Evolutionary conservation across 2,797 vertebrate genomes (phyloP), one percentile per base, ranked within the genome.

Genomic region (Chaenodraco wilsoni): DNA sequence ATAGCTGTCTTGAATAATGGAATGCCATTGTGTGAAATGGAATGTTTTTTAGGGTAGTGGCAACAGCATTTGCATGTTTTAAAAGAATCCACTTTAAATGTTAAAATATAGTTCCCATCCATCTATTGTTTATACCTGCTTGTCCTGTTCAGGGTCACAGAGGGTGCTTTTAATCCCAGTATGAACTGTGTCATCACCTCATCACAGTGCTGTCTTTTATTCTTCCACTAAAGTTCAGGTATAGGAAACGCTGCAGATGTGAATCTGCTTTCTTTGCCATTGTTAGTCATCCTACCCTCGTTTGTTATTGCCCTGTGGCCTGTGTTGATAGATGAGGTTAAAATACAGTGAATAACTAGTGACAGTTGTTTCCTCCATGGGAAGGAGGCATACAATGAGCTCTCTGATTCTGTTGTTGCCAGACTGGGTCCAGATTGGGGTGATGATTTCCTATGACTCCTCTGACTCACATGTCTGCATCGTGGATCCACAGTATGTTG

Each of bases 311-410:
- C 83, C 87, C 85, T 2, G 76, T 56, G 81, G 89, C 87, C 21
- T 2, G 75, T 63, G 92, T 82, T 85, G 90, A 92, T 3, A 84
- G 92, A 93, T 85, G 86, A 81, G 79, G 88, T 89, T 59, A 82
- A 74, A 77, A 85, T 87, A 85, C 85, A 87, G 87, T 88, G 89
- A 91, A 89, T 88, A 82, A 85, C 69, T 11, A 79, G 81, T 88
- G 89, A 92, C 90, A 92, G 87, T 88, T 66, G 69, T 91, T 92
- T 92, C 90, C 91, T 92, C 74, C 63, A 69, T 74, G 76, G 84
- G 87, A 91, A 87, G 77, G 82, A 82, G 66, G 69, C 61, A 41
- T 49, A 90, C 89, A 90, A 90, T 89, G 87, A 86, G 68, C 57
- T 41, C 82, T 76, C 84, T 88, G 82, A 84, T 82, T 67, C 61